These are phyloP conservation scores for Idaea aversata DNA, from an alignment of 2,888 invertebrate genomes.

Conservation along the genomic window DNA sequence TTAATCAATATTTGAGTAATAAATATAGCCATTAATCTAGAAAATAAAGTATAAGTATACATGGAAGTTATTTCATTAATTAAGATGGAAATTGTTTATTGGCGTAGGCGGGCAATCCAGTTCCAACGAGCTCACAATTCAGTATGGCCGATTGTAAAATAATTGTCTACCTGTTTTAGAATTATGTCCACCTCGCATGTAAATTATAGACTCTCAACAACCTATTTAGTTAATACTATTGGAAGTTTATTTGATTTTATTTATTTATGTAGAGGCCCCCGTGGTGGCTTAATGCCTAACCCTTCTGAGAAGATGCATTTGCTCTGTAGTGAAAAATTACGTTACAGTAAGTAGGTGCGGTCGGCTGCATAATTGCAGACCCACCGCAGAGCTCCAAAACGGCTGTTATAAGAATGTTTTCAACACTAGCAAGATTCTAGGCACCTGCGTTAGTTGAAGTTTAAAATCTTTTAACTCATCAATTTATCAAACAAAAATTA, in stretches of 20 bases:
- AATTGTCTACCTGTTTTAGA: slow-evolving; percentile 41
- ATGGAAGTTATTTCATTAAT: slow-evolving; percentile 52
- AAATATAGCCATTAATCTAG: slow-evolving; percentile 23
- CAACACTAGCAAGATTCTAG: too few species aligned
- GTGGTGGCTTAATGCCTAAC: background rate
- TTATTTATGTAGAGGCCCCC: background rate
- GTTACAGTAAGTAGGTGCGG: too few species aligned
- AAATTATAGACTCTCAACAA: slow-evolving; percentile 29
- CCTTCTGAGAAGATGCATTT: background rate
- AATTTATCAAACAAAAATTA: too few species aligned
- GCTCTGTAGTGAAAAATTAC: too few species aligned
- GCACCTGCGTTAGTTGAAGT: too few species aligned
- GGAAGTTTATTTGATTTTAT: background rate
- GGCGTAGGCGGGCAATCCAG: slow-evolving; percentile 55
- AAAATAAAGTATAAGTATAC: slow-evolving; percentile 27
- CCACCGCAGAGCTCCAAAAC: too few species aligned
- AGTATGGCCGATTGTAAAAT: slow-evolving; percentile 46
- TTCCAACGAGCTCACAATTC: slow-evolving; percentile 45
- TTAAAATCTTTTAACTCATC: too few species aligned
- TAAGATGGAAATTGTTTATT: slow-evolving; percentile 56
- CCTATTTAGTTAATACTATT: slow-evolving; percentile 2
- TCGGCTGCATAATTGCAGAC: too few species aligned
- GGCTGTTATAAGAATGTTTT: too few species aligned
- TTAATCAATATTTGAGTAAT: slow-evolving; percentile 24
- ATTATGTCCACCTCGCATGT: slow-evolving; percentile 38